A percentile compares a stretch with the other conserved stretches of the same genome.
phyloP scores from a whole-genome alignment of 2,797 vertebrate species.

The Botia kubotai region DNA sequence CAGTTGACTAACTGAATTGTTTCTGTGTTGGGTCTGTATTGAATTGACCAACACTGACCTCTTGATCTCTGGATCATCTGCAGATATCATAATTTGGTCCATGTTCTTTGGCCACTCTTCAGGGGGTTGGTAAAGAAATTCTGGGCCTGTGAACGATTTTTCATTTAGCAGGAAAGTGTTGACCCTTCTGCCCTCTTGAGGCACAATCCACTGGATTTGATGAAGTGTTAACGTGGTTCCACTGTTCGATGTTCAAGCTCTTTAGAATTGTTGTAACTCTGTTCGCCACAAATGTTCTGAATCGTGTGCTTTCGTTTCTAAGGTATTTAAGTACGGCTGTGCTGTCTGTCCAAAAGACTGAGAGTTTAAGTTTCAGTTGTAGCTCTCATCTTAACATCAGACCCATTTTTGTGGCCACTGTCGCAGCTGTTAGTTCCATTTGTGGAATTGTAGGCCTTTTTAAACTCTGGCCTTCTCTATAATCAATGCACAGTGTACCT shows the following conservation, averaged over 20 bases:
- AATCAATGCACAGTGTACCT: neutral
- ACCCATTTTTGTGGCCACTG: constrained; percentile 7
- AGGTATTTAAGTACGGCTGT: neutral
- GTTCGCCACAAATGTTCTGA: constrained; percentile 5
- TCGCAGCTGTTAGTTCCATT: constrained; percentile 24
- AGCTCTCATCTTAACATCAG: constrained; percentile 5
- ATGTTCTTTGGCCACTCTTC: neutral
- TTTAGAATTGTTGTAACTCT: constrained; percentile 7
- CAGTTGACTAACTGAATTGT: neutral
- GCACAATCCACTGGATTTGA: constrained; percentile 29
- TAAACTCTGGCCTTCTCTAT: neutral
- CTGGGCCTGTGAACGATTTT: constrained; percentile 10
- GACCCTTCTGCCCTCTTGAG: neutral
- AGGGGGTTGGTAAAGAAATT: neutral
- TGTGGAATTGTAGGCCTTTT: neutral
- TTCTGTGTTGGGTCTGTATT: neutral
- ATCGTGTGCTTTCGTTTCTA: neutral
- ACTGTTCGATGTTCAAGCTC: constrained; percentile 2
- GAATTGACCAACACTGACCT: neutral
- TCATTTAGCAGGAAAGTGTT: constrained; percentile 11
- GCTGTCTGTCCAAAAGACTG: neutral
- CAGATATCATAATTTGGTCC: neutral
- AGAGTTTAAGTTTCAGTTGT: constrained; percentile 7
- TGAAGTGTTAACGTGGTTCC: neutral
- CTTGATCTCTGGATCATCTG: constrained; percentile 16